A percentile compares a stretch with the other conserved stretches of the same genome.
phyloP scores from a whole-genome alignment of 2,888 invertebrate species.

The Andrena marginata region DNA sequence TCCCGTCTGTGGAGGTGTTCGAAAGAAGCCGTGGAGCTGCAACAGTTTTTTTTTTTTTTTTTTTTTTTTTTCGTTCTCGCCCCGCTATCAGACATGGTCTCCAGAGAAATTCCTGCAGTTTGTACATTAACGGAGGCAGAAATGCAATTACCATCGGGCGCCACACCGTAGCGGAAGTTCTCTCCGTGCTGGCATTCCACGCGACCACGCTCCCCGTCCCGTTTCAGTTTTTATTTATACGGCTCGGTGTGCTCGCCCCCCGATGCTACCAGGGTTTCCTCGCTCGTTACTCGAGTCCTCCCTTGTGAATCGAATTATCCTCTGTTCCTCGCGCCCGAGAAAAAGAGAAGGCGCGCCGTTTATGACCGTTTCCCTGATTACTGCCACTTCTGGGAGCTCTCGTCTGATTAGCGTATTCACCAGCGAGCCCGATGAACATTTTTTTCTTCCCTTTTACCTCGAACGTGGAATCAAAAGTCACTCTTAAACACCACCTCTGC shows the following conservation, averaged over 20 bases:
- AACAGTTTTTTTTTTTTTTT: not conserved
- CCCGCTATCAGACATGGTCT: constrained; percentile 25
- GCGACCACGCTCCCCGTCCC: constrained; percentile 42
- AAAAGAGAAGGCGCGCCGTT: constrained; percentile 59
- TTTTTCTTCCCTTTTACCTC: not conserved
- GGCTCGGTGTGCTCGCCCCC: constrained; percentile 44
- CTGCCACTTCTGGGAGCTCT: constrained; percentile 49
- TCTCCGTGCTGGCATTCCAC: constrained; percentile 45
- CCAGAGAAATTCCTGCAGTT: constrained; percentile 57
- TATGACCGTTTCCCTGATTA: constrained; percentile 58
- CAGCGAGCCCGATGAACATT: constrained; percentile 7
- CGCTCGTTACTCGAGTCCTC: constrained; percentile 56
- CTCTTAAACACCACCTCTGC: not conserved
- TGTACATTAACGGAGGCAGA: constrained; percentile 44
- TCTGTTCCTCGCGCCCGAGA: constrained; percentile 30
- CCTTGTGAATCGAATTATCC: constrained; percentile 67
- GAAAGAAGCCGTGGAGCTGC: not conserved
- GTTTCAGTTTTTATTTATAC: constrained; percentile 69
- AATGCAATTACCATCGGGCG: constrained; percentile 67
- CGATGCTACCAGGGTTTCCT: constrained; percentile 47
- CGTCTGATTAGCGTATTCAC: constrained; percentile 52
- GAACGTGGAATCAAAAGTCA: not conserved
- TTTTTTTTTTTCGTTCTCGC: not conserved
- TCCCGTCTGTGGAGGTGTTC: not conserved
- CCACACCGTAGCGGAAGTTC: constrained; percentile 41